Percentiles rank a stretch among this genome's conserved stretches.
Evolutionary conservation across 1,140 invertebrate genomes (phyloP).

Genomic region (Heliconius melpomene): DNA sequence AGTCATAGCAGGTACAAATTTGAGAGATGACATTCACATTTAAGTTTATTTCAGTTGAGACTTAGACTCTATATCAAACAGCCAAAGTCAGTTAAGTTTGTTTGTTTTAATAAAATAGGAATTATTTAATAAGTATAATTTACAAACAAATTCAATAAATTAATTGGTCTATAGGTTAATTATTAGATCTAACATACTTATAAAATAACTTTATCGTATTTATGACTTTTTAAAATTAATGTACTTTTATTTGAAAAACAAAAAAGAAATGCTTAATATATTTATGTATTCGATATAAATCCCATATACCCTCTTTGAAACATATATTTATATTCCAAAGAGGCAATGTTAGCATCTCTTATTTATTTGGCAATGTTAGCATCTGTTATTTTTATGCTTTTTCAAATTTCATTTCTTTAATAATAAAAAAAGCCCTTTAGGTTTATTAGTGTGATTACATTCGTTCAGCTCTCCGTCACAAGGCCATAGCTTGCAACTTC

Average conservation of each 20-base stretch:
- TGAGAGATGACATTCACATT: not conserved
- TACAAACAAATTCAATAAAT: not conserved
- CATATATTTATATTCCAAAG: too few species aligned
- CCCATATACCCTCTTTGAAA: not conserved
- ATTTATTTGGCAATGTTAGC: slow-evolving; percentile 5
- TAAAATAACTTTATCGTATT: not conserved
- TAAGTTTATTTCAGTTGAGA: not conserved
- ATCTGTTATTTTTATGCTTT: not conserved
- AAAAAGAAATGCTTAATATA: not conserved
- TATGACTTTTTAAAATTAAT: too few species aligned
- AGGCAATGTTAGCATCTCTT: not conserved
- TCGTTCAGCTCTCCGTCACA: slow-evolving; percentile 3
- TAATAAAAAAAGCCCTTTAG: not conserved
- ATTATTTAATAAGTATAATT: too few species aligned
- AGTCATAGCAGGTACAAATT: not conserved
- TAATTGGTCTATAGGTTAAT: not conserved
- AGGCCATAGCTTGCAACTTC: not conserved
- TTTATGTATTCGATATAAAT: not conserved
- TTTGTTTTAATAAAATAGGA: too few species aligned
- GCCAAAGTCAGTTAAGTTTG: not conserved
- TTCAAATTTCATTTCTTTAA: not conserved
- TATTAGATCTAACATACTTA: not conserved
- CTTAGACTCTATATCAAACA: not conserved
- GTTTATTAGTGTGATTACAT: not conserved
- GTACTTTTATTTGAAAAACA: too few species aligned